Evolutionary conservation across 2,797 vertebrate species (phyloP), one percentile per base, ranked within the genome.

Genomic region (Coracias cyanogaster): DNA sequence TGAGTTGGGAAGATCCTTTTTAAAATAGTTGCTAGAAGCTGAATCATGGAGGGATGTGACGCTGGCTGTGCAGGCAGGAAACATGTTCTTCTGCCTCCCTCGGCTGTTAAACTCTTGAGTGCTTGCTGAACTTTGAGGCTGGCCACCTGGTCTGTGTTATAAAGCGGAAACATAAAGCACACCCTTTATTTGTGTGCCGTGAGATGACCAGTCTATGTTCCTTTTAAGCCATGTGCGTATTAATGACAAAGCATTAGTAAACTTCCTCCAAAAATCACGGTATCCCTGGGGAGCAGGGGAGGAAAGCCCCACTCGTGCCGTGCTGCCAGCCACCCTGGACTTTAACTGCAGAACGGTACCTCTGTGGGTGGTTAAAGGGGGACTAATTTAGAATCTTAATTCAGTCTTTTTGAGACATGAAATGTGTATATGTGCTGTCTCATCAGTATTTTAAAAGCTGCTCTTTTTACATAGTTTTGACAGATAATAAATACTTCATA

Each of bases 401-500:
- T 21, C 25, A 4, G 15, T 41, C 5, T 18, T 78, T 82, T 17
- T 41, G 73, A 52, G 52, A 14, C 33, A n/a, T 86, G 39, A 79
- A 73, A 31, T 4, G 7, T 2, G 11, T 58, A 0, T 10, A 3
- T 77, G 22, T 67, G 61, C 45, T 88, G 60, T 78, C 4, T 60
- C 65, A 55, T 55, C 48, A 16, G n/a, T 12, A 19, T 74, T 89
- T 91, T 74, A 62, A 81, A 86, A 71, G 45, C 72, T 64, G 35
- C 28, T 78, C 25, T 77, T 88, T 48, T 19, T 29, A 17, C 10
- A 1, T 43, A 55, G 39, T 64, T 86, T 95, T 48, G 57, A 31
- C 57, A 19, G 60, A 15, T 90, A 70, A 39, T 92, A 91, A 96
- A 66, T 95, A 60, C 64, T 77, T 90, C 67, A 55, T 91, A 89